Evolutionary conservation across 1,140 invertebrate species (phyloP), one percentile per base, ranked within the genome.

Genomic region (Gryon sp.): DNA sequence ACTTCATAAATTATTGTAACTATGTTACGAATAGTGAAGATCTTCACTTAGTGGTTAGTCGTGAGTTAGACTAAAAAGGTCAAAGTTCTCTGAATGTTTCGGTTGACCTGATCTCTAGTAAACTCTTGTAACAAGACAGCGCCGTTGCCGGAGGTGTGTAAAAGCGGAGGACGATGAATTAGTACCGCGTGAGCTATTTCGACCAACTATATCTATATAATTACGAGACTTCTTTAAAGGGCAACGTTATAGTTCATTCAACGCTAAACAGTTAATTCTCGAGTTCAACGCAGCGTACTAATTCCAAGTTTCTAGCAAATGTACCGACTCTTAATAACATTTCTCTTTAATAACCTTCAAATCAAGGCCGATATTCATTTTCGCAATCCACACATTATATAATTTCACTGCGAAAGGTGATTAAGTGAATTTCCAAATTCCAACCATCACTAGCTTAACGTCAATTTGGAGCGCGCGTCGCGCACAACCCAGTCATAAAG

Each of bases 111-210:
- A 76, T 69, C 63, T 57, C 57, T n/a, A 22, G 45, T 68, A 63
- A 76, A 69, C 73, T 76, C 57, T 46, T 57, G 32, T 69, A 76
- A 76, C 62, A 68, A 62, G 62, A 62, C 73, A 69, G 38, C 26
- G 55, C 48, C 62, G 72, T 55, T 66, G 38, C 30, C 55, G 15
- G 50, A 50, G 48, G 57, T 55, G 73, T 63, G 50, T 57, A 69
- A 69, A 68, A 46, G 57, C 63, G 34, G 40, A 19, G 53, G 38
- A 28, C 52, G 16, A 69, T 76, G 59, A 76, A 69, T 76, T 63
- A 76, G 43, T 68, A 69, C 41, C 52, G 40, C 59, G 32, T 65
- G 70, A 62, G 52, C 26, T 72, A 59, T 73, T 73, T 57, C 41
- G 32, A 36, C 12, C 12, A 52, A 66, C 50, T 57, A 63, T 50